These are phyloP conservation scores for Brachionus paranguensis DNA, from an alignment of 1,140 invertebrate genomes.

Conservation along the genomic window DNA sequence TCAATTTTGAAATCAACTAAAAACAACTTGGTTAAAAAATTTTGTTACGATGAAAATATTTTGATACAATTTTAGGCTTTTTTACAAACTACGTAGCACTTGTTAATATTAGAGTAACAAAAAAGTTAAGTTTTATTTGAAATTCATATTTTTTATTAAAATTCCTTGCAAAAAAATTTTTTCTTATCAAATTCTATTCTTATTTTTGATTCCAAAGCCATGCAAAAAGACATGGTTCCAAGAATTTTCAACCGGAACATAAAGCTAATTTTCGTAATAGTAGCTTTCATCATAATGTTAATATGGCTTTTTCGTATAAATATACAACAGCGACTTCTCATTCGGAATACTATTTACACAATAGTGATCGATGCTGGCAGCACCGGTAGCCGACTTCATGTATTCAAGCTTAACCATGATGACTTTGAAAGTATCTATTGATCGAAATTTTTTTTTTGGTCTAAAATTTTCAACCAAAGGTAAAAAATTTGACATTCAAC, in stretches of 20 bases:
- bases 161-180: neutral
- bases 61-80: too few relatives aligned
- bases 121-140: conserved; percentile 18
- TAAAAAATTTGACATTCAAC: conserved; percentile 34
- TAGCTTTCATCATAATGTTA: neutral
- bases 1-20: too few relatives aligned
- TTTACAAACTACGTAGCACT: neutral
- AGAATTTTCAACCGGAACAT: neutral
- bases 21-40: too few relatives aligned
- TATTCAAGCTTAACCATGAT: conserved; percentile 56
- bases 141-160: neutral
- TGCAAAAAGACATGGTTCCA: neutral
- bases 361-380: conserved; percentile 94
- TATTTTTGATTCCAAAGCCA: neutral
- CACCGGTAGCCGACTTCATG: conserved; percentile 81
- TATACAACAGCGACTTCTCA: neutral
- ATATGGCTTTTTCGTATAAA: neutral
- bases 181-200: neutral
- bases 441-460: neutral
- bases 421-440: neutral
- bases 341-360: conserved; percentile 60
- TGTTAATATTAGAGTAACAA: neutral
- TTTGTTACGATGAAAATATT: too few relatives aligned
- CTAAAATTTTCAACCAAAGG: neutral
- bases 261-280: neutral